phyloP scores from a whole-genome alignment of 2,113 vertebrate genomes.

The Notothenia rossii region DNA sequence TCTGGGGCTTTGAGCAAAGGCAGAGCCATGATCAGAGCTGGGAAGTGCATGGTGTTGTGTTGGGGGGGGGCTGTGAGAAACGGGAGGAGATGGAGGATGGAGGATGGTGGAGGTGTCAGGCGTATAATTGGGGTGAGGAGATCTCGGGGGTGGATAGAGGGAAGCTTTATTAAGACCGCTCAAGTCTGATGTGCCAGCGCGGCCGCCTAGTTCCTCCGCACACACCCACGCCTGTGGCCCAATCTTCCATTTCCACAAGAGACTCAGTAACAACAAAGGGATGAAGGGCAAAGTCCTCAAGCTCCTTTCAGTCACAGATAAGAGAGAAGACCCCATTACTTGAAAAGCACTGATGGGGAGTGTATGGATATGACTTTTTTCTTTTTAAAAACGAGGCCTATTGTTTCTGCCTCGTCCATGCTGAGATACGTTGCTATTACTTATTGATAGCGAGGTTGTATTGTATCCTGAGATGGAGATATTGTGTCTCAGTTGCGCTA shows the following conservation, averaged over 20 bases:
- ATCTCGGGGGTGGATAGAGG: slow-evolving; percentile 77
- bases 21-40: slow-evolving; percentile 54
- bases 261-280: slow-evolving; percentile 73
- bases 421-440: slow-evolving; percentile 2
- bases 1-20: slow-evolving; percentile 45
- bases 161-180: slow-evolving; percentile 81
- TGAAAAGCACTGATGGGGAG: slow-evolving; percentile 54
- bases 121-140: slow-evolving; percentile 84
- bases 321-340: slow-evolving; percentile 73
- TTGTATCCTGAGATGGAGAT: slow-evolving; percentile 11
- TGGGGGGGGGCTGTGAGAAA: slow-evolving; percentile 36
- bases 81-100: slow-evolving; percentile 57
- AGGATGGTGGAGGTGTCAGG: slow-evolving; percentile 76
- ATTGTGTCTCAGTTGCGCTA: neutral
- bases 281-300: slow-evolving; percentile 72
- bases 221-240: slow-evolving; percentile 59
- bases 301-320: slow-evolving; percentile 62
- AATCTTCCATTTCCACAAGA: slow-evolving; percentile 68
- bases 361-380: neutral
- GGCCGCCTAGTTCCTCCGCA: slow-evolving; percentile 54
- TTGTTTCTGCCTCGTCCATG: slow-evolving; percentile 25
- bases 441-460: neutral
- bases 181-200: slow-evolving; percentile 62
- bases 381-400: slow-evolving; percentile 20
- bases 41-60: slow-evolving; percentile 29